These are phyloP conservation scores for Torymus tubicola DNA, from an alignment of 2,888 invertebrate species.

Conservation along the genomic window DNA sequence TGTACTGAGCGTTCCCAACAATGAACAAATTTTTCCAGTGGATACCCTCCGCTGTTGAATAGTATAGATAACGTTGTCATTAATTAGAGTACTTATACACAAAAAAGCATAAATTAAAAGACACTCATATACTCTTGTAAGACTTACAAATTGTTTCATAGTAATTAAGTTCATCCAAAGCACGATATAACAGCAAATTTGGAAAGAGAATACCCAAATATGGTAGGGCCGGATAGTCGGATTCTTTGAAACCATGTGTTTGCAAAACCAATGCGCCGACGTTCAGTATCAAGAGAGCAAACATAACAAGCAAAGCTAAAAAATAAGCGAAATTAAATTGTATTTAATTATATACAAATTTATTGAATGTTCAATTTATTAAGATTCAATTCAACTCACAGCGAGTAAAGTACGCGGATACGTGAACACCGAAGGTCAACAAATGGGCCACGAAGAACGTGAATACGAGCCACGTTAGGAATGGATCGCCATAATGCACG, in stretches of 20 bases:
- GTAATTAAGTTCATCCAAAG: slow-evolving; percentile 69
- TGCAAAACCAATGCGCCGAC: slow-evolving; percentile 58
- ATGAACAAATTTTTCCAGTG: slow-evolving; percentile 76
- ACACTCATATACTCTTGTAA: no score
- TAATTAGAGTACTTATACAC: not conserved
- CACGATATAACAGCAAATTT: slow-evolving; percentile 67
- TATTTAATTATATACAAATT: not conserved
- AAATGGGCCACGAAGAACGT: slow-evolving; percentile 67
- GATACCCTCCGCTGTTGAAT: slow-evolving; percentile 74
- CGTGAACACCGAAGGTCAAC: slow-evolving; percentile 70
- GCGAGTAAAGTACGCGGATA: slow-evolving; percentile 71
- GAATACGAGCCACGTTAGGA: slow-evolving; percentile 70
- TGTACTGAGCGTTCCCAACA: slow-evolving; percentile 65
- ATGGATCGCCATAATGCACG: slow-evolving; percentile 68
- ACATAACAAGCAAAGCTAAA: slow-evolving; percentile 58
- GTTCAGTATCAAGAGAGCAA: slow-evolving; percentile 58
- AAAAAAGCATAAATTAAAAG: no score
- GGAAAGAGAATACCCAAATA: slow-evolving; percentile 71
- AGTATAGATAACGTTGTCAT: slow-evolving; percentile 22
- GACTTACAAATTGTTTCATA: slow-evolving; percentile 69
- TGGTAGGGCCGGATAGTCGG: slow-evolving; percentile 57
- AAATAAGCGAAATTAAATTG: not conserved
- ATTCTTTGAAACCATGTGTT: slow-evolving; percentile 56
- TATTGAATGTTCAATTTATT: no score
- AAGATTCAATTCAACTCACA: slow-evolving; percentile 63